Evolutionary conservation across 2,113 vertebrate genomes (phyloP).

Genomic region (Enhydra lutris): DNA sequence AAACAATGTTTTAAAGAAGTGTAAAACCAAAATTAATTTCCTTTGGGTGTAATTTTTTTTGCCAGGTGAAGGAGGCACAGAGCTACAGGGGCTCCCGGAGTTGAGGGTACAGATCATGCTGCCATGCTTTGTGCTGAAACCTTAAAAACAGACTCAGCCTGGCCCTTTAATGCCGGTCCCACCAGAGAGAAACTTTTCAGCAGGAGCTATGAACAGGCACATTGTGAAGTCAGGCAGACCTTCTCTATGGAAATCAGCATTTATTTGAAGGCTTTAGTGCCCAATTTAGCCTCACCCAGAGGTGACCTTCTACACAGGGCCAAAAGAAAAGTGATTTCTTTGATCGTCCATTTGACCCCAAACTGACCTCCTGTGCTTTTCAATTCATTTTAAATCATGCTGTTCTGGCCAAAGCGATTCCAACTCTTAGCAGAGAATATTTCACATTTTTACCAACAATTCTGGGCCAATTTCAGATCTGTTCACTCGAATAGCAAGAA

Average conservation of each 20-base stretch:
- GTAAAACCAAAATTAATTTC: neutral
- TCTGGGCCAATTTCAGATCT: constrained; percentile 44
- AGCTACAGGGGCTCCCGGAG: neutral
- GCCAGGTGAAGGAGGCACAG: neutral
- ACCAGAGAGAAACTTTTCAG: neutral
- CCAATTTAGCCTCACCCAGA: constrained; percentile 49
- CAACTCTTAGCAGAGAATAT: constrained; percentile 38
- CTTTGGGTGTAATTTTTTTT: neutral
- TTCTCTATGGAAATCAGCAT: constrained; percentile 37
- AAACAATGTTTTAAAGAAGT: neutral
- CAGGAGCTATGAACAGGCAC: neutral
- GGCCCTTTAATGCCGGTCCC: neutral
- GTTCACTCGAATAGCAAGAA: constrained; percentile 19
- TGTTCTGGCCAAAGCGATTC: constrained; percentile 29
- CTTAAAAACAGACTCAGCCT: neutral
- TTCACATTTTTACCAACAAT: constrained; percentile 44
- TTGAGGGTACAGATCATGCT: neutral
- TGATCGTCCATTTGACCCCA: constrained; percentile 51
- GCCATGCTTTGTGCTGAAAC: neutral
- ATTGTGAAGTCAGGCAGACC: neutral
- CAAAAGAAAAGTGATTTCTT: constrained; percentile 63
- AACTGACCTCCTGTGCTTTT: constrained; percentile 47
- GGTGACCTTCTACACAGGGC: constrained; percentile 38
- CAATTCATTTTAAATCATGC: constrained; percentile 52
- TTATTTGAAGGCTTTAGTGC: constrained; percentile 43